Evolutionary conservation across 2,888 invertebrate genomes (phyloP).

Genomic region (Microctonus aethiopoides): DNA sequence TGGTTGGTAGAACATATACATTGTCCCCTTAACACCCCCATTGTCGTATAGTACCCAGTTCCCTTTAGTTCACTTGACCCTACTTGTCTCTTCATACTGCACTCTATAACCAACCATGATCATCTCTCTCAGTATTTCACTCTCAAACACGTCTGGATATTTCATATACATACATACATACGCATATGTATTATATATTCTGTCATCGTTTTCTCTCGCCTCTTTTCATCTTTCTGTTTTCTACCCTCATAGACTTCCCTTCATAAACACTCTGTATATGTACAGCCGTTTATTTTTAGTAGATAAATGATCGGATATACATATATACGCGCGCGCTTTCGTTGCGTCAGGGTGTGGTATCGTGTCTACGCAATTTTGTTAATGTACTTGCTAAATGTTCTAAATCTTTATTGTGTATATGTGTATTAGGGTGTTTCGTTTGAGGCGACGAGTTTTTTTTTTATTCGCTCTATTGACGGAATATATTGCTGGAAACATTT

Average conservation of each 20-base stretch:
- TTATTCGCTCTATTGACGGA: too few relatives aligned
- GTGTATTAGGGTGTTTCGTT: too few relatives aligned
- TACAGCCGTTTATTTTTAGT: slow-evolving; percentile 18
- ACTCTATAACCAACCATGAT: slow-evolving; percentile 1
- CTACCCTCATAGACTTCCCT: slow-evolving; percentile 16
- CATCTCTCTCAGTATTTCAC: slow-evolving; percentile 26
- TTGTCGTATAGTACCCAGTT: slow-evolving; percentile 45
- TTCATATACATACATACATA: background rate
- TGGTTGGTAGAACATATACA: slow-evolving; percentile 44
- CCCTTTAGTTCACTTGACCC: slow-evolving; percentile 65
- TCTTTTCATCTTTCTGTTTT: slow-evolving; percentile 33
- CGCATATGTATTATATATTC: background rate
- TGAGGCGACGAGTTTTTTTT: too few relatives aligned
- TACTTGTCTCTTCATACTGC: slow-evolving; percentile 51
- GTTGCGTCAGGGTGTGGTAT: slow-evolving; percentile 44
- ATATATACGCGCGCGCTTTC: background rate
- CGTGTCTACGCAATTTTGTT: slow-evolving; percentile 64
- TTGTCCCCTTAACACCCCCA: slow-evolving; percentile 62
- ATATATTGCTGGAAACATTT: too few relatives aligned
- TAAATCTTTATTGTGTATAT: background rate
- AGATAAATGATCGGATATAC: slow-evolving; percentile 26
- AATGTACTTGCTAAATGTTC: slow-evolving; percentile 59
- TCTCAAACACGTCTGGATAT: slow-evolving; percentile 2
- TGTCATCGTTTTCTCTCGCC: slow-evolving; percentile 31
- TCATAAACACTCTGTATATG: slow-evolving; percentile 20